These are phyloP conservation scores for Phylloscopus whistleri DNA, from an alignment of 2,113 vertebrate genomes.

Conservation along the genomic window DNA sequence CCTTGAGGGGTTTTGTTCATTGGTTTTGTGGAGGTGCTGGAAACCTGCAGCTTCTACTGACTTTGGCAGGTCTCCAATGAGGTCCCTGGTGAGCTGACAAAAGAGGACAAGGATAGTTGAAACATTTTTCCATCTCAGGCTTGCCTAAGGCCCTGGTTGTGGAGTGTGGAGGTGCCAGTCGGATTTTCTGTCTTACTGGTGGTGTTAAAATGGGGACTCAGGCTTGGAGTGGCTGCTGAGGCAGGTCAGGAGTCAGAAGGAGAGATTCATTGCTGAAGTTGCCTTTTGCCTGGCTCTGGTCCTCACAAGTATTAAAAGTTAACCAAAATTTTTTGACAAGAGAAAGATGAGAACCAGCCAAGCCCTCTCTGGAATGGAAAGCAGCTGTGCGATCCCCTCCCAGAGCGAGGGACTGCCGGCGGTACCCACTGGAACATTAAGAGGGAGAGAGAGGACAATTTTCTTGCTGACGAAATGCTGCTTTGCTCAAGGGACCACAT, in stretches of 20 bases:
- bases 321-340: background rate
- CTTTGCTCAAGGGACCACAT: slow-evolving; percentile 32
- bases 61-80: background rate
- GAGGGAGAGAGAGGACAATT: background rate
- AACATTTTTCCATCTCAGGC: background rate
- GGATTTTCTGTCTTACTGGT: background rate
- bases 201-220: background rate
- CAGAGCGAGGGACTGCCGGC: background rate
- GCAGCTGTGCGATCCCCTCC: background rate
- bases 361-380: background rate
- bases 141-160: background rate
- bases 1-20: background rate
- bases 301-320: background rate
- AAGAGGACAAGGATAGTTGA: background rate
- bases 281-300: background rate
- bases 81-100: background rate
- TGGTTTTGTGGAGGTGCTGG: background rate
- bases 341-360: background rate
- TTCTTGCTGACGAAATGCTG: slow-evolving; percentile 30
- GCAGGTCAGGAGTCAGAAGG: background rate
- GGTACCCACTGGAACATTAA: background rate
- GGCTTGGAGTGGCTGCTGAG: background rate
- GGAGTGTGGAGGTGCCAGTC: background rate
- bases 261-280: background rate
- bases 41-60: background rate